Conservation (phyloP, 2,797 vertebrate species). For the Sylvia borin region DNA sequence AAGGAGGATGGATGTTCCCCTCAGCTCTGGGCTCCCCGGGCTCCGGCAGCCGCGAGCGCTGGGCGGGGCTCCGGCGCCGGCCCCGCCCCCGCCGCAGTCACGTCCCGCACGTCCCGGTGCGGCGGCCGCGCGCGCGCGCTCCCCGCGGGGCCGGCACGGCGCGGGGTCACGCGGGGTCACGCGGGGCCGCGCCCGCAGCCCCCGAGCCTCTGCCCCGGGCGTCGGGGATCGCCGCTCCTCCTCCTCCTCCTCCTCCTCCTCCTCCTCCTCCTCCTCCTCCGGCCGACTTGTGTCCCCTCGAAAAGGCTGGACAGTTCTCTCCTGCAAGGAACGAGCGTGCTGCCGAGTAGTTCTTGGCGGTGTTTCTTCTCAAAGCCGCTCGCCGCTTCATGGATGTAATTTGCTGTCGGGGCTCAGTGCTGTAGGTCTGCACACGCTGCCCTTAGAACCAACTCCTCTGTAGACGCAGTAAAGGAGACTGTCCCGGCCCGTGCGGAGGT, state of each 20-base stretch:
- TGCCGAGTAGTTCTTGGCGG: background rate
- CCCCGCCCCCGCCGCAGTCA: background rate
- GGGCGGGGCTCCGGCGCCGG: background rate
- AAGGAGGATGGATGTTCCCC: accelerated
- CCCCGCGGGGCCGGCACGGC: background rate
- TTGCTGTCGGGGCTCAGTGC: background rate
- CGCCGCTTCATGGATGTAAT: background rate
- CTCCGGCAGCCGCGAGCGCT: background rate
- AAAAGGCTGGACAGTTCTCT: background rate
- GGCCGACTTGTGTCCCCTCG: accelerated
- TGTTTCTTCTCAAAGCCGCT: background rate
- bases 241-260: too few relatives aligned
- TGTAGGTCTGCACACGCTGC: background rate
- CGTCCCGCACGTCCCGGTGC: slow-evolving; percentile 54
- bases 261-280: too few relatives aligned
- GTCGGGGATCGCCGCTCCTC: too few relatives aligned
- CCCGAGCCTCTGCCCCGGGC: too few relatives aligned
- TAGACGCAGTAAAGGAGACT: background rate
- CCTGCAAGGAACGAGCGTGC: background rate
- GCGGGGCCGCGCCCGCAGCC: too few relatives aligned
- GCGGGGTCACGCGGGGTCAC: background rate
- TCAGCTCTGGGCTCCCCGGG: accelerated
- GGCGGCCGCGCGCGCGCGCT: background rate
- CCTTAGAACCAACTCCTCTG: background rate
- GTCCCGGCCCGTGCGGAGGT: accelerated